phyloP scores from a whole-genome alignment of 2,797 vertebrate species.

The Hapalemur alaotrensis region DNA sequence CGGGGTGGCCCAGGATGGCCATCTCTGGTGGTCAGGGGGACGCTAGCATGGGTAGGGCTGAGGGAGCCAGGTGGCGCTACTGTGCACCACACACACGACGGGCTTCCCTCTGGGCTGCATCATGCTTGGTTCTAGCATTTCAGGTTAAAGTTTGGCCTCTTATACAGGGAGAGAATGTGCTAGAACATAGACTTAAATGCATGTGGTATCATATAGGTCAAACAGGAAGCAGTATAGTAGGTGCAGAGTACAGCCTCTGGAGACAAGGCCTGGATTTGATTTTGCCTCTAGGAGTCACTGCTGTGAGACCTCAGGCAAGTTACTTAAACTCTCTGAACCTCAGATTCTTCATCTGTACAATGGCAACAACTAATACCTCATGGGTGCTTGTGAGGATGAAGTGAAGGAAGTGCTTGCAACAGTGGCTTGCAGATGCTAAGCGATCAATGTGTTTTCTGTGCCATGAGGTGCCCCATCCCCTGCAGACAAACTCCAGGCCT shows the following conservation, averaged over 20 bases:
- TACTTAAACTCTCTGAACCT: background rate
- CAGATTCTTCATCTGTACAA: background rate
- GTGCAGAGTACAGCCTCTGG: background rate
- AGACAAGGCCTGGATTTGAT: background rate
- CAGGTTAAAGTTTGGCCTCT: background rate
- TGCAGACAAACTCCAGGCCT: too few species aligned
- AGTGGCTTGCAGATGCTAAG: rapidly evolving
- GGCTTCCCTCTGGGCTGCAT: background rate
- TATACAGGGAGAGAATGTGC: background rate
- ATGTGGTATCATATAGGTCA: background rate
- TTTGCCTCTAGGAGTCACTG: background rate
- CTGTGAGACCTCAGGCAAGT: background rate
- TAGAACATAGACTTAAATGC: background rate
- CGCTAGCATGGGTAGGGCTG: background rate
- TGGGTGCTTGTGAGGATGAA: background rate
- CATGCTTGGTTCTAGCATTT: rapidly evolving
- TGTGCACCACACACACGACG: background rate
- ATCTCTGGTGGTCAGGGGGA: background rate
- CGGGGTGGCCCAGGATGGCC: background rate
- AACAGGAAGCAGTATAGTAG: rapidly evolving
- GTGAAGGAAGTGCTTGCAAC: background rate
- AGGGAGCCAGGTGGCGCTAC: background rate
- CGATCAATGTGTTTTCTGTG: background rate
- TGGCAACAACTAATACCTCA: background rate
- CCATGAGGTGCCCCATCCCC: too few species aligned